These are phyloP conservation scores for Ormyrus labotus DNA, from an alignment of 2,888 invertebrate genomes.

Conservation along the genomic window DNA sequence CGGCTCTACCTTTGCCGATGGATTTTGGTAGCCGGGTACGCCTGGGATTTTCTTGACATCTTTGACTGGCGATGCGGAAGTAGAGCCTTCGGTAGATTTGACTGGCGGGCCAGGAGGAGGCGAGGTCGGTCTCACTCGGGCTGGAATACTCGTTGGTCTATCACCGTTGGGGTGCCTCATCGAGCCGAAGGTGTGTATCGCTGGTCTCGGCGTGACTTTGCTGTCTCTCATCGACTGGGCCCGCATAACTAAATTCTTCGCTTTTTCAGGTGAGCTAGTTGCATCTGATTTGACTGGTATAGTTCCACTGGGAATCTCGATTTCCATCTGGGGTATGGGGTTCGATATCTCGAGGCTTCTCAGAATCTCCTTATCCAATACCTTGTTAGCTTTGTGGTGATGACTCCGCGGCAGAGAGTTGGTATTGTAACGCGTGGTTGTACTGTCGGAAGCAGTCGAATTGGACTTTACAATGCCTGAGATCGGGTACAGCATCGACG, in stretches of 20 bases:
- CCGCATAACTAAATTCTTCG: constrained; percentile 82
- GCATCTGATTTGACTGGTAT: constrained; percentile 79
- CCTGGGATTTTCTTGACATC: constrained; percentile 69
- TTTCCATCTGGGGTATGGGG: constrained; percentile 86
- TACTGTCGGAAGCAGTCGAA: background rate
- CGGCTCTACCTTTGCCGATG: constrained; percentile 59
- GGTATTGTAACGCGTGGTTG: constrained; percentile 55
- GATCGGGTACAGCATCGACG: constrained; percentile 80
- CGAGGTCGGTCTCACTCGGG: constrained; percentile 83
- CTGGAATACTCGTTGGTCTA: constrained; percentile 86
- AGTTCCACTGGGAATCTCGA: constrained; percentile 79
- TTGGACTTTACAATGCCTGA: constrained; percentile 76
- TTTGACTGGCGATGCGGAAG: constrained; percentile 77
- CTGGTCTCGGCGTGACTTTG: constrained; percentile 77
- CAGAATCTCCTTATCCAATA: constrained; percentile 83
- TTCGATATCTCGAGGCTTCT: constrained; percentile 88
- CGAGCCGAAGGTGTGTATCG: constrained; percentile 87
- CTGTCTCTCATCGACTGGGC: constrained; percentile 89
- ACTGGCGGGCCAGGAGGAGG: constrained; percentile 84
- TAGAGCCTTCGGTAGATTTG: constrained; percentile 72
- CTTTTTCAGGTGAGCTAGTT: constrained; percentile 74
- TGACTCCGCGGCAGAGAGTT: constrained; percentile 80
- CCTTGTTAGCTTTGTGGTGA: constrained; percentile 81
- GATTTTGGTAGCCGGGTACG: constrained; percentile 11
- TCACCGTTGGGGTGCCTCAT: constrained; percentile 85